Evolutionary conservation across 2,113 vertebrate species (phyloP).

Genomic region (Gymnorhina tibicen): DNA sequence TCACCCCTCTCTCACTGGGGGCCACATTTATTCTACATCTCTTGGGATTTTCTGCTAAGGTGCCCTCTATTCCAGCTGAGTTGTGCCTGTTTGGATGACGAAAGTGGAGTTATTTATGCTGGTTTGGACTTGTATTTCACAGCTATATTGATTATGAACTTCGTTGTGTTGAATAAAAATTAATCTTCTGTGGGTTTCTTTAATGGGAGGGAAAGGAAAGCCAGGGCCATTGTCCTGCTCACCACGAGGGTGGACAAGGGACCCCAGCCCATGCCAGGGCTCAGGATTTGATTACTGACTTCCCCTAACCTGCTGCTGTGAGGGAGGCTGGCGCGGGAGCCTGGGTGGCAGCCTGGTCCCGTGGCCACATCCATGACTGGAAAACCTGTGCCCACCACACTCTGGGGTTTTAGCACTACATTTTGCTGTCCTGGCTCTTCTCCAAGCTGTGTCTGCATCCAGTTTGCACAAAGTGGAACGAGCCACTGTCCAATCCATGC

Average conservation of each 20-base stretch:
- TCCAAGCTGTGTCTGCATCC: not conserved
- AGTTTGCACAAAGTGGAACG: rapidly evolving
- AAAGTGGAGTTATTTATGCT: not conserved
- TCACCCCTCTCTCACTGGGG: not conserved
- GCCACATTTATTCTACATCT: rapidly evolving
- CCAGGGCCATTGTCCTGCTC: rapidly evolving
- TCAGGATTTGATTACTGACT: not conserved
- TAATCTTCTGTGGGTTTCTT: not conserved
- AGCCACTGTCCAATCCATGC: not conserved
- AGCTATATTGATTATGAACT: not conserved
- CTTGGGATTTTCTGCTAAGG: not conserved
- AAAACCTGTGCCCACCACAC: rapidly evolving
- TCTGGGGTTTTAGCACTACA: rapidly evolving
- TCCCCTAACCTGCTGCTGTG: rapidly evolving
- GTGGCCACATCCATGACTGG: not conserved
- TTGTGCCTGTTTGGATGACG: rapidly evolving
- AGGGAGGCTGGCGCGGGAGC: rapidly evolving
- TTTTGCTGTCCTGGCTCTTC: not conserved
- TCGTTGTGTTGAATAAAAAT: not conserved
- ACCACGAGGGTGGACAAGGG: not conserved
- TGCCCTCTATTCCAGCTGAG: not conserved
- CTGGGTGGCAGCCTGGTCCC: not conserved
- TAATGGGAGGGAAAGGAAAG: not conserved
- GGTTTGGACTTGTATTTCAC: not conserved
- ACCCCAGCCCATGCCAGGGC: not conserved